phyloP scores from a whole-genome alignment of 2,113 vertebrate genomes.

The Calonectris borealis region DNA sequence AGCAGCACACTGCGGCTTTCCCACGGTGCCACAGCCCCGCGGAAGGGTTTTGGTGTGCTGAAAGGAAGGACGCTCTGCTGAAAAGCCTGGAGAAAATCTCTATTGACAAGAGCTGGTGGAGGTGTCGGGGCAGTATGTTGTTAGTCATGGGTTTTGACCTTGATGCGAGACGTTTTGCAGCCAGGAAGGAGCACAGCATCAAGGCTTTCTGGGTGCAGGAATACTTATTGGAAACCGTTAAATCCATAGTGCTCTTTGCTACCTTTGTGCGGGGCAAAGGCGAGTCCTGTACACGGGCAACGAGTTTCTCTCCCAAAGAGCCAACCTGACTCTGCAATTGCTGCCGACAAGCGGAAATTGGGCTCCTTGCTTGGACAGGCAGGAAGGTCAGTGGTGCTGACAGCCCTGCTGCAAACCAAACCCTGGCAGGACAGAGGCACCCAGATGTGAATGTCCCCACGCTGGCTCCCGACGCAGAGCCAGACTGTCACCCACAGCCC shows the following conservation, averaged over 20 bases:
- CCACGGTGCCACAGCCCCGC: neutral
- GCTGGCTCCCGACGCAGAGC: neutral
- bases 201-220: neutral
- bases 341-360: neutral
- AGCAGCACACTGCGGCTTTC: neutral
- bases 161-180: neutral
- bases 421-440: neutral
- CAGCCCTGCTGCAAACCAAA: neutral
- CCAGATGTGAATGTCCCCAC: neutral
- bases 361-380: neutral
- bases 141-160: neutral
- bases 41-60: neutral
- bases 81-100: neutral
- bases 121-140: fast-evolving
- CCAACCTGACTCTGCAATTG: neutral
- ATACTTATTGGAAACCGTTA: neutral
- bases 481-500: neutral
- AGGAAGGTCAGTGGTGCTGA: neutral
- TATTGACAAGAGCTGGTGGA: neutral
- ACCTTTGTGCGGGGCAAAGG: neutral
- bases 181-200: neutral
- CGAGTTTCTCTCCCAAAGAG: neutral
- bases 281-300: fast-evolving
- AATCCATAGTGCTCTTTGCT: neutral
- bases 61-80: neutral